Evolutionary conservation across 2,888 invertebrate genomes (phyloP), one percentile per base, ranked within the genome.

Genomic region (Heliconius erato): DNA sequence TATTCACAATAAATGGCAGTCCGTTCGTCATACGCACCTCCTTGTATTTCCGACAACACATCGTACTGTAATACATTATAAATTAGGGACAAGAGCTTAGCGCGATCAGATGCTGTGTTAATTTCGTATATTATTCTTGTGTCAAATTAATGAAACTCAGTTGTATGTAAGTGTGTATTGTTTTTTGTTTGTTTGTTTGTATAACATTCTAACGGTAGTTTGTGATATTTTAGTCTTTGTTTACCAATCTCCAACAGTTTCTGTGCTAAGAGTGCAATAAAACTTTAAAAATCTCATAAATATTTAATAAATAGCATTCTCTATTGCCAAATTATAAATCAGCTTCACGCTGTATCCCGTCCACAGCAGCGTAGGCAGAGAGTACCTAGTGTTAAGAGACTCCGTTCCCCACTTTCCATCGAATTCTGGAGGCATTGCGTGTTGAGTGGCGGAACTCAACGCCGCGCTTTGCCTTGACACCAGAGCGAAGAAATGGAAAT

Each of bases 21-120:
- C 85, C 87, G 89, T 93, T 88, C 87, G 91, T 92, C 91, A 89
- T 88, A 88, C 88, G 89, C 89, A n/a, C 7, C 19, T 54, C 6
- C 54, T 54, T 59, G 59, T 9, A 89, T 88, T 88, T 88, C 90
- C 90, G 87, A 87, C 87, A 88, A 88, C 89, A 90, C 89, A 89
- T 89, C 79, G 79, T 88, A 87, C 88, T 88, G 86, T 85, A 82
- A 91, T 93, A 94, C 90, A 92, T 94, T 92, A 91, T 88, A 87
- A 87, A 83, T 83, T 82, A 83, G 78, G 79, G 68, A 81, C 84
- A 79, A 84, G 80, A 83, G 81, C 74, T 79, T 82, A 83, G 63
- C 79, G 74, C 79, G 28, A 84, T 83, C 84, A 67, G 81, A 83
- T 79, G 81, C 72, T 65, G 63, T 65, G 68, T 83, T 84, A 74